Conservation (phyloP, 2,113 vertebrate species). For the Notiomystis cincta region DNA sequence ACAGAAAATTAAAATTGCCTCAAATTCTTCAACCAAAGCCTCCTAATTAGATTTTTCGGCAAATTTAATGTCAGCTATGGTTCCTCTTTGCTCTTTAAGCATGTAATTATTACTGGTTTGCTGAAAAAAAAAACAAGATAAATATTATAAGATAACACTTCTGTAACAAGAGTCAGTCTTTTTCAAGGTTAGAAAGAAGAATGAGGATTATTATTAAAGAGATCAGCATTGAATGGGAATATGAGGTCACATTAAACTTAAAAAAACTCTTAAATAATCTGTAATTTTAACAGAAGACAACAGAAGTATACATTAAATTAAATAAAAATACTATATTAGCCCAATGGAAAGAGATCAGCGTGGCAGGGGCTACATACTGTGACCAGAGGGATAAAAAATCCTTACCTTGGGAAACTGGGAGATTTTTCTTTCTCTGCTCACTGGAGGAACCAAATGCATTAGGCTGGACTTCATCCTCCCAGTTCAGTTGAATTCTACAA, state of each 20-base stretch:
- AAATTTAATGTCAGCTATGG: background rate
- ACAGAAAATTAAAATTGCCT: background rate
- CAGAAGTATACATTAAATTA: background rate
- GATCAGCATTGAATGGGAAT: background rate
- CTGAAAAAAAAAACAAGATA: background rate
- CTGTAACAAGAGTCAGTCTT: background rate
- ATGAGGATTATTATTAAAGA: background rate
- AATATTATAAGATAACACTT: background rate
- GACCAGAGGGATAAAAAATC: background rate
- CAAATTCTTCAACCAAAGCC: background rate
- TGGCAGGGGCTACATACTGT: background rate
- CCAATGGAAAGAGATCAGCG: background rate
- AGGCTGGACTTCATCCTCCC: conserved; percentile 66
- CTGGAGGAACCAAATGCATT: conserved; percentile 64
- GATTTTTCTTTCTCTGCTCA: conserved; percentile 81
- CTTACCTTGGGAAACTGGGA: conserved; percentile 84
- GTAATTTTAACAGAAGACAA: background rate
- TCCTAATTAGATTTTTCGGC: background rate
- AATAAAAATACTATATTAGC: background rate
- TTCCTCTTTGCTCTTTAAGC: background rate
- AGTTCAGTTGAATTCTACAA: background rate
- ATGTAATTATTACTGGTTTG: background rate
- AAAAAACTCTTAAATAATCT: background rate
- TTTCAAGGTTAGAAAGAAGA: background rate
- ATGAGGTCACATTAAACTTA: background rate